Evolutionary conservation across 2,113 vertebrate genomes (phyloP).

Genomic region (Solea solea): DNA sequence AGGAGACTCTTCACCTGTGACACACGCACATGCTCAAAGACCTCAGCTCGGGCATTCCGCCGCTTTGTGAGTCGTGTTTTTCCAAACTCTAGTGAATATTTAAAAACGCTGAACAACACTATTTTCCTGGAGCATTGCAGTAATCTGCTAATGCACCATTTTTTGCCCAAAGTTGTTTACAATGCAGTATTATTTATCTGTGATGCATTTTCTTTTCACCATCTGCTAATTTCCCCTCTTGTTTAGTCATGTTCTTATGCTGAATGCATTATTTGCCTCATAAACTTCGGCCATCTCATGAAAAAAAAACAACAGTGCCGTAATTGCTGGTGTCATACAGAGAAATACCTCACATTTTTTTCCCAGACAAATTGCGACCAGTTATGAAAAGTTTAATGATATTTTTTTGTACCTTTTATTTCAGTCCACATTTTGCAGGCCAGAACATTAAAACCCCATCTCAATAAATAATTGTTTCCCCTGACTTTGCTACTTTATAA

Average conservation of each 20-base stretch:
- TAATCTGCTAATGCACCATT: slow-evolving; percentile 5
- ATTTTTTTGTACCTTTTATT: slow-evolving; percentile 5
- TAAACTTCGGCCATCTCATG: not conserved
- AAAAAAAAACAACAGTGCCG: not conserved
- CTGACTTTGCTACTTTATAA: not conserved
- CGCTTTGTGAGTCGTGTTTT: not conserved
- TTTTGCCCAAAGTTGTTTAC: slow-evolving; percentile 7
- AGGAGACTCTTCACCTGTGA: slow-evolving; percentile 49
- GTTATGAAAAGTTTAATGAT: slow-evolving; percentile 11
- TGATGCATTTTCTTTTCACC: slow-evolving; percentile 28
- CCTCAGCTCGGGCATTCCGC: not conserved
- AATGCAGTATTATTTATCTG: slow-evolving; percentile 11
- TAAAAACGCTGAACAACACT: not conserved
- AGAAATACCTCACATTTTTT: not conserved
- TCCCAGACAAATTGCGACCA: not conserved
- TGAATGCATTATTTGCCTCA: slow-evolving; percentile 18
- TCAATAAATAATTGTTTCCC: not conserved
- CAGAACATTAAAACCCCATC: slow-evolving; percentile 20
- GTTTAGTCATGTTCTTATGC: slow-evolving; percentile 2
- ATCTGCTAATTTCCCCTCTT: slow-evolving; percentile 23
- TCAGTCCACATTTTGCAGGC: not conserved
- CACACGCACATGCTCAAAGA: not conserved
- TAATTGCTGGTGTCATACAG: slow-evolving; percentile 11
- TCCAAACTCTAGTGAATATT: not conserved
- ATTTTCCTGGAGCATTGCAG: not conserved